Evolutionary conservation across 2,888 invertebrate species (phyloP), one percentile per base, ranked within the genome.

Genomic region (Drosophila barbarae): DNA sequence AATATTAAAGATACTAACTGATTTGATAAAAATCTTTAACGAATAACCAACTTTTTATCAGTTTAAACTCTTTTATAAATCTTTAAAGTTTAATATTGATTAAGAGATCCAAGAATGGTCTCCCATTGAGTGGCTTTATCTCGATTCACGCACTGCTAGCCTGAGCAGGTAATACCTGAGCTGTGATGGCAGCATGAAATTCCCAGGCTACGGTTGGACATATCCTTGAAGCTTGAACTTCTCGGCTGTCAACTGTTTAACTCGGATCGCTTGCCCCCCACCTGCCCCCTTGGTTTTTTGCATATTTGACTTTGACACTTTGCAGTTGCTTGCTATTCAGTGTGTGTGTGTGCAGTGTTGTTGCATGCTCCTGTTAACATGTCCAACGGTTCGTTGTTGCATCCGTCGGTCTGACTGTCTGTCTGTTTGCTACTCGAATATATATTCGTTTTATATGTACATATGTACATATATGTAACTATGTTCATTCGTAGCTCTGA

Each of bases 291-390:
- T 61, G 82, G 73, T 71, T 84, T 69, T 78, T 77, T 85, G 81
- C 80, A 82, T 85, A 85, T 85, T 68, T 82, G 82, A 85, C 84
- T 84, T 82, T 82, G 82, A 82, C 82, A 79, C 82, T 82, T 84
- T 72, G 81, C 84, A 75, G 83, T 85, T 61, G 57, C 53, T 84
- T 66, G 55, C 53, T 66, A 53, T 68, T 32, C 30, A 21, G 46
- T 30, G 30, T 30, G 30, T 49, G 46, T 44, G 44, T 18, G 18
- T 18, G 49, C 47, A 55, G 58, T 59, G 65, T 57, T 47, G 61
- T 53, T 32, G 61, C 21, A 13, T 30, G 65, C 39, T 61, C 21
- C 44, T 39, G 58, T 41, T 61, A 12, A 65, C 65, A 47, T 23
- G 49, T 60, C n/a, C 39, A 49, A 18, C 39, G 23, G 57, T 52